Conservation (phyloP, 30 jellyfish, hydroid and myxozoan genomes). For the Turritopsis dohrnii region DNA sequence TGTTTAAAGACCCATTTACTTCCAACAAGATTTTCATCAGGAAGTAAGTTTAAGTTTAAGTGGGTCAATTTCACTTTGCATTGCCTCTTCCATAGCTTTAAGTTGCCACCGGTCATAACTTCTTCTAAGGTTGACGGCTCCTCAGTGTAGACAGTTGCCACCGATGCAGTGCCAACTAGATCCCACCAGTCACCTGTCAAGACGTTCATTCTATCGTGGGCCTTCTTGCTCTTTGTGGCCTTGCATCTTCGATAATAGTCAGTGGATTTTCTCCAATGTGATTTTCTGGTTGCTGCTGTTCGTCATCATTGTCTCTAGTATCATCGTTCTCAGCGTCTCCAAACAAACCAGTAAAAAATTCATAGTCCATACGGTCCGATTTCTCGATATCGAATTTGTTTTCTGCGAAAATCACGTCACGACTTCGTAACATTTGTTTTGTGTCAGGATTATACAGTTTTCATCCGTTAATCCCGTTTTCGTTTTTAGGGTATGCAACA, state of each 20-base stretch:
- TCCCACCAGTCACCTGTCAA: constrained; percentile 5
- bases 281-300: too few species aligned
- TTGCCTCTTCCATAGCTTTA: too few species aligned
- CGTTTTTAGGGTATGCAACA: not conserved
- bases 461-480: not conserved
- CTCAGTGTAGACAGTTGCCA: constrained; percentile 33
- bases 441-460: not conserved
- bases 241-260: not conserved
- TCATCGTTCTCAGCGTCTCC: not conserved
- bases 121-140: constrained; percentile 40
- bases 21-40: constrained; percentile 26
- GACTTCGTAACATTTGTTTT: not conserved
- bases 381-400: not conserved
- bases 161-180: constrained; percentile 29
- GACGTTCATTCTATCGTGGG: not conserved
- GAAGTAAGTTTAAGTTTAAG: constrained; percentile 16
- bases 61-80: constrained; percentile 30
- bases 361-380: not conserved
- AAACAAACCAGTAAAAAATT: not conserved
- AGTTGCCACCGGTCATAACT: constrained; percentile 40
- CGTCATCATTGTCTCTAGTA: too few species aligned
- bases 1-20: constrained; percentile 49
- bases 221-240: not conserved
- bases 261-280: not conserved
- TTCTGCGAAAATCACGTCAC: not conserved